phyloP scores from a whole-genome alignment of 1,140 invertebrate species.

The Marisa cornuarietis region DNA sequence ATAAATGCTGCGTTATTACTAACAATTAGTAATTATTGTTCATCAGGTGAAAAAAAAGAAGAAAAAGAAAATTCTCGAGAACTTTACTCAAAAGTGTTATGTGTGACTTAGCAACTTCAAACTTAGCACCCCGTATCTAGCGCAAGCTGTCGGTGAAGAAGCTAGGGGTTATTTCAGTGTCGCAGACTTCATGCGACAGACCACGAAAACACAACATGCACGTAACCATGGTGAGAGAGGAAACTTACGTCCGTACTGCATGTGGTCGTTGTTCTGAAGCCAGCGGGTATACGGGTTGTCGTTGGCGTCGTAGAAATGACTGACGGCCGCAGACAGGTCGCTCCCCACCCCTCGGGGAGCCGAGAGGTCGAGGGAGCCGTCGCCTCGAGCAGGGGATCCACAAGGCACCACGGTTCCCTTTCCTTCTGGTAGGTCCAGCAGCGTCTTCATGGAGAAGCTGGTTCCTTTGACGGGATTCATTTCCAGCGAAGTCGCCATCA shows the following conservation, averaged over 20 bases:
- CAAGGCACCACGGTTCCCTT: slow-evolving; percentile 16
- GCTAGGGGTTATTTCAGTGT: too few relatives aligned
- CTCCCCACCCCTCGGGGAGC: slow-evolving; percentile 7
- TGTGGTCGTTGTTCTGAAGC: slow-evolving; percentile 55
- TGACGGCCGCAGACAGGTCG: slow-evolving; percentile 13
- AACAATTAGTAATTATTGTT: too few relatives aligned
- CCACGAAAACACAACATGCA: neutral
- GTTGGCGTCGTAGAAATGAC: slow-evolving; percentile 44
- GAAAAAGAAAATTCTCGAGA: too few relatives aligned
- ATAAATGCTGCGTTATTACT: too few relatives aligned
- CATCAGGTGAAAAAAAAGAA: too few relatives aligned
- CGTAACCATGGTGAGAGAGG: neutral
- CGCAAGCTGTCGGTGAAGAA: too few relatives aligned
- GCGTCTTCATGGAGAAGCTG: slow-evolving; percentile 59
- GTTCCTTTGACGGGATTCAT: slow-evolving; percentile 52
- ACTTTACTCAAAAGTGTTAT: too few relatives aligned
- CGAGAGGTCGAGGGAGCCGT: slow-evolving; percentile 16
- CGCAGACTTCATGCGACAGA: too few relatives aligned
- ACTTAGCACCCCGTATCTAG: too few relatives aligned
- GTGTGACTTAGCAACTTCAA: too few relatives aligned
- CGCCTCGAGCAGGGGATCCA: neutral
- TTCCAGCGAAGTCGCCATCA: slow-evolving; percentile 53
- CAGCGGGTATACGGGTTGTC: slow-evolving; percentile 61
- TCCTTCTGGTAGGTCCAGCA: slow-evolving; percentile 53
- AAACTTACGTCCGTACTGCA: slow-evolving; percentile 34